Evolutionary conservation across 2,888 invertebrate genomes (phyloP).

Genomic region (Drosophila niveifrons): DNA sequence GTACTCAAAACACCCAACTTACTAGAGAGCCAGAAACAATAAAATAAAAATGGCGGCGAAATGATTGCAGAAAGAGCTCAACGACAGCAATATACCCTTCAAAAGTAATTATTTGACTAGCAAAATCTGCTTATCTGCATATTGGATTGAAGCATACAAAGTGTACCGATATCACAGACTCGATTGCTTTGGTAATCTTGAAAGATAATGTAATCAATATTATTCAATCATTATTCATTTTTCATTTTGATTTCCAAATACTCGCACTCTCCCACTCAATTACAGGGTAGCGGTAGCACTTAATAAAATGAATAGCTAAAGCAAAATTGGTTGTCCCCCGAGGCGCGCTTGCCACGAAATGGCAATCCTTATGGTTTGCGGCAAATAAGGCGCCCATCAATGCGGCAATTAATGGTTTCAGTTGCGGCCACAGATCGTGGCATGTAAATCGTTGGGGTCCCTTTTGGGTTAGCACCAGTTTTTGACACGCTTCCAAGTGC

Average conservation of each 20-base stretch:
- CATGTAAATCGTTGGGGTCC: constrained; percentile 10
- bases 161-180: neutral
- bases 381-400: constrained; percentile 57
- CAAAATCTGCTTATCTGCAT: neutral
- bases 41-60: constrained; percentile 33
- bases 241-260: neutral
- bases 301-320: constrained; percentile 40
- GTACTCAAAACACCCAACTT: constrained; percentile 49
- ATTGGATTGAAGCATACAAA: neutral
- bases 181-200: neutral
- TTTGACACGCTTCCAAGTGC: constrained; percentile 73
- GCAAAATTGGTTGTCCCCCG: constrained; percentile 8
- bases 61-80: neutral
- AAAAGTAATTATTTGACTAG: neutral
- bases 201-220: neutral
- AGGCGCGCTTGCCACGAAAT: constrained; percentile 35
- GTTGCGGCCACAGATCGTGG: constrained; percentile 21
- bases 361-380: constrained; percentile 27
- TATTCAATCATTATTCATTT: neutral
- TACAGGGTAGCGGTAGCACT: constrained; percentile 43
- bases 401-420: constrained; percentile 60
- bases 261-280: no score
- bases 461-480: constrained; percentile 38
- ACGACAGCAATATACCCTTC: constrained; percentile 8
- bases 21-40: constrained; percentile 25